A percentile compares a stretch with the other conserved stretches of the same genome.
Evolutionary conservation across 2,888 invertebrate species (phyloP).

Genomic region (Thumatha senex): DNA sequence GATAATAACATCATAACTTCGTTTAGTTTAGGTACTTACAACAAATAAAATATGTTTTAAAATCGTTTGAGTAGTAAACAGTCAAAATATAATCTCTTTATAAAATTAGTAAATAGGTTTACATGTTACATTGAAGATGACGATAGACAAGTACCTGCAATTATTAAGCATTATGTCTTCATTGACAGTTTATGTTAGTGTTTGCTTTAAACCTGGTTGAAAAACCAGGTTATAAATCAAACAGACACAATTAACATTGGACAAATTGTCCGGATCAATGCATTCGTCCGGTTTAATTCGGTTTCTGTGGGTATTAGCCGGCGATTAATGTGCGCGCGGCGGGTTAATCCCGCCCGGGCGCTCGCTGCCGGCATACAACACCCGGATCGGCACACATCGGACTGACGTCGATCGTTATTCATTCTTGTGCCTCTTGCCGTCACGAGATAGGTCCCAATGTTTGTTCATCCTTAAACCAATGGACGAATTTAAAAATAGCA

Average conservation of each 20-base stretch:
- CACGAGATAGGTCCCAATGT: constrained; percentile 60
- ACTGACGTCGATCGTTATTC: constrained; percentile 80
- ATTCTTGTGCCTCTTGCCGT: constrained; percentile 67
- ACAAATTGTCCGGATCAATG: constrained; percentile 81
- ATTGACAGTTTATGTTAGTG: neutral
- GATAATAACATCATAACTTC: no score
- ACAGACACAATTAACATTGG: constrained; percentile 67
- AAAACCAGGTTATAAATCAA: constrained; percentile 53
- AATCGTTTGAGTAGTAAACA: no score
- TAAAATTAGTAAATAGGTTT: no score
- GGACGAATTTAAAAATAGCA: no score
- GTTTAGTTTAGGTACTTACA: no score
- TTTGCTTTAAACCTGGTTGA: constrained; percentile 2
- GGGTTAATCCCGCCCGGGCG: constrained; percentile 68
- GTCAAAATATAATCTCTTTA: no score
- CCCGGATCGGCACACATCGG: constrained; percentile 77
- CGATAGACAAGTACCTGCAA: no score
- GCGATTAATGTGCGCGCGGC: constrained; percentile 78
- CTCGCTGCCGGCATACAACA: constrained; percentile 39
- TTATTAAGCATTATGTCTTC: neutral
- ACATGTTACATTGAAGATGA: no score
- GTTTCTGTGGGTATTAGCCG: constrained; percentile 79
- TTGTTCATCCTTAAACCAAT: constrained; percentile 50
- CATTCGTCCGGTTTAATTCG: constrained; percentile 81
- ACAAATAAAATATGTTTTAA: no score